A percentile compares a stretch with the other conserved stretches of the same genome.
Conservation (phyloP, 2,113 vertebrate species). For the Mystacornis crossleyi region DNA sequence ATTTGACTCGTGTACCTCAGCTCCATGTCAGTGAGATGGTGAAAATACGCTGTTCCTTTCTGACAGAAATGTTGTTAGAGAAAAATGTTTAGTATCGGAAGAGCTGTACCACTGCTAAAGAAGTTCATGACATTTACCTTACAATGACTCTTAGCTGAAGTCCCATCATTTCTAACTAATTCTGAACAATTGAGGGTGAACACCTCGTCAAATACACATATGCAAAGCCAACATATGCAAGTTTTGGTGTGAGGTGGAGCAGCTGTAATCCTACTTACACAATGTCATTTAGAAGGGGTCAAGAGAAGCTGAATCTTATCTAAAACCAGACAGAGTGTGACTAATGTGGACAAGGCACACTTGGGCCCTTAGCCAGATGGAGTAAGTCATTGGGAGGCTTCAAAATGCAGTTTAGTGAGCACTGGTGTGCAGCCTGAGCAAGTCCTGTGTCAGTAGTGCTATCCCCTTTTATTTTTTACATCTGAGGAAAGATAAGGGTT, state of each 20-base stretch:
- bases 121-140: neutral
- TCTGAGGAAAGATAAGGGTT: neutral
- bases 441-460: neutral
- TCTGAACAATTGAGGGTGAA: neutral
- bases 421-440: neutral
- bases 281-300: neutral
- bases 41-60: neutral
- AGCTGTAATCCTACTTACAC: neutral
- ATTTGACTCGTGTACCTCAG: accelerated
- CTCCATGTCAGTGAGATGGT: neutral
- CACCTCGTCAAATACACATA: neutral
- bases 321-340: neutral
- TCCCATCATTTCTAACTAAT: neutral
- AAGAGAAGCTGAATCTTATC: neutral
- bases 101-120: neutral
- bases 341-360: neutral
- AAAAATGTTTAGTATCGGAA: neutral
- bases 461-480: neutral
- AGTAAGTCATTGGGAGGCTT: neutral
- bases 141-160: neutral
- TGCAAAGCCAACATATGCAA: neutral
- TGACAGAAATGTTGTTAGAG: neutral
- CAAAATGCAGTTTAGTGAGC: neutral
- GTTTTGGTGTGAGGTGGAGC: neutral
- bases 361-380: neutral